phyloP scores from a whole-genome alignment of 2,888 invertebrate genomes.

The Pomacea canaliculata region DNA sequence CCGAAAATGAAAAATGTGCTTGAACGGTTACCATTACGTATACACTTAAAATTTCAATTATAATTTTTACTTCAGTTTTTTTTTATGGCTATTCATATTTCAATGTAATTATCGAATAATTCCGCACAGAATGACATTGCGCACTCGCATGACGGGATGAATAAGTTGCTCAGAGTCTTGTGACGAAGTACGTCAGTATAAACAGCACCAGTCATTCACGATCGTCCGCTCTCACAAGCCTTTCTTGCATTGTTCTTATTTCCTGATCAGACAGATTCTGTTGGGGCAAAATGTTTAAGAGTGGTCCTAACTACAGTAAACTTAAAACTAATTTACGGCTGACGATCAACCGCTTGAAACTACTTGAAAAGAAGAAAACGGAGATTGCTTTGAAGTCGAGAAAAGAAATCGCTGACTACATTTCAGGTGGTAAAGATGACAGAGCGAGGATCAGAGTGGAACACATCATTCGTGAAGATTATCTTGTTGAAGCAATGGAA shows the following conservation, averaged over 20 bases:
- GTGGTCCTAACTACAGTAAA: slow-evolving; percentile 92
- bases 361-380: slow-evolving; percentile 93
- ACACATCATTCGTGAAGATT: slow-evolving; percentile 98
- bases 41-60: neutral
- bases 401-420: slow-evolving; percentile 96
- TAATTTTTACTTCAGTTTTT: neutral
- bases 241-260: neutral
- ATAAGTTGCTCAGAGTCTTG: slow-evolving; percentile 31
- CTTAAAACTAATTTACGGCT: slow-evolving; percentile 95
- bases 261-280: too few relatives aligned
- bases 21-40: neutral
- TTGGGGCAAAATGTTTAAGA: slow-evolving; percentile 73
- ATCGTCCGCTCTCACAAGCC: neutral
- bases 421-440: slow-evolving; percentile 72
- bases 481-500: slow-evolving; percentile 99
- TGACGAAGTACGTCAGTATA: slow-evolving; percentile 27
- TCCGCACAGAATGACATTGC: slow-evolving; percentile 1
- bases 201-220: slow-evolving; percentile 27
- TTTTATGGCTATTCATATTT: neutral
- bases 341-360: slow-evolving; percentile 91
- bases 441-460: slow-evolving; percentile 96
- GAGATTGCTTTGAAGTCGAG: slow-evolving; percentile 96
- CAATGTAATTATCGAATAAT: neutral
- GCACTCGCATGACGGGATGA: slow-evolving; percentile 20
- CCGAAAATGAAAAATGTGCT: neutral